Percentiles rank a stretch among this genome's conserved stretches.
Conservation (phyloP, 2,113 vertebrate species). For the Ciconia boyciana region DNA sequence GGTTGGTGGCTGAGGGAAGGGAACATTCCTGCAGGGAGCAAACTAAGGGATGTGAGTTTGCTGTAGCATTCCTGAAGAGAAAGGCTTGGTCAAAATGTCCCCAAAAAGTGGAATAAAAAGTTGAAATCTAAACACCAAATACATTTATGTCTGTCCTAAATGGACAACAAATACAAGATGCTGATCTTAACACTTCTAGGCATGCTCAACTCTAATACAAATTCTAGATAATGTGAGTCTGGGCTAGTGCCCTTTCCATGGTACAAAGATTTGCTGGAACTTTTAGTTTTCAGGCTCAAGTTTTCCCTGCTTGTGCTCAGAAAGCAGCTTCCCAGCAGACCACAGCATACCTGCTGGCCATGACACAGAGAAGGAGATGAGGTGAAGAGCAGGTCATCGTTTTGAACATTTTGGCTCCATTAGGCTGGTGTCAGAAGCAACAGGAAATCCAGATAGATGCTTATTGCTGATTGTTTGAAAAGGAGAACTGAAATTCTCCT, state of each 20-base stretch:
- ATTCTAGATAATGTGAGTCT: background rate
- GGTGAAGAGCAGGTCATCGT: background rate
- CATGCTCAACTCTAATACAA: background rate
- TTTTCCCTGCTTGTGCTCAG: background rate
- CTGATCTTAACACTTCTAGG: background rate
- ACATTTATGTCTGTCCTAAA: background rate
- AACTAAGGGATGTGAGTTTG: background rate
- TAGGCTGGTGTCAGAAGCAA: background rate
- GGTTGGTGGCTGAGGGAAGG: background rate
- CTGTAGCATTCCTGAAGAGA: background rate
- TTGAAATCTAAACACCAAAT: background rate
- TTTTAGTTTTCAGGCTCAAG: background rate
- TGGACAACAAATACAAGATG: background rate
- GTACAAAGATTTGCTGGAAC: background rate
- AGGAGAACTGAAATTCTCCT: background rate
- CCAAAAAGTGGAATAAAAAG: background rate
- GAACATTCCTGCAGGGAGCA: background rate
- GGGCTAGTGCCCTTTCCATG: background rate
- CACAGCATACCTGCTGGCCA: background rate
- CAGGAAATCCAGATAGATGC: background rate
- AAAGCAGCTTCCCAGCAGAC: background rate
- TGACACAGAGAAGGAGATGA: background rate
- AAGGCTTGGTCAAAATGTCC: background rate
- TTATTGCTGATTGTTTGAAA: background rate
- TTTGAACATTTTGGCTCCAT: background rate